Evolutionary conservation across 1,140 invertebrate genomes (phyloP).

Genomic region (Anadara kagoshimensis): DNA sequence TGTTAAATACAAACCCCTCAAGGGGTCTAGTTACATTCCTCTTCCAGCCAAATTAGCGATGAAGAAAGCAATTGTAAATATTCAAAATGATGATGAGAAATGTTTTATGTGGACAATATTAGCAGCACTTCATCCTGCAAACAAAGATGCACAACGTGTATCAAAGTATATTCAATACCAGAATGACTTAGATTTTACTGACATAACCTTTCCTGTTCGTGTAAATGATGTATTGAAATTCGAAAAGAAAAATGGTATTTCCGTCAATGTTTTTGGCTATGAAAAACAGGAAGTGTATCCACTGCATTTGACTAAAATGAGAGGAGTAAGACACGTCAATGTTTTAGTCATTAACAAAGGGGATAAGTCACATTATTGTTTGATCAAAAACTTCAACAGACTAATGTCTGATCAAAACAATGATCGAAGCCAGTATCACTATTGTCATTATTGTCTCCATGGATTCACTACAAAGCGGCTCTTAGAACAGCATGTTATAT

Average conservation of each 20-base stretch:
- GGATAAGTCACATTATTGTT: constrained; percentile 19
- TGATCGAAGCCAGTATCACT: neutral
- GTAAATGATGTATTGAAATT: constrained; percentile 25
- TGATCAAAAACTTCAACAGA: constrained; percentile 23
- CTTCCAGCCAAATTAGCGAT: constrained; percentile 18
- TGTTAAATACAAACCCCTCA: constrained; percentile 14
- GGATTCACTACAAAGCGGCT: constrained; percentile 21
- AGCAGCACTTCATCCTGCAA: constrained; percentile 7
- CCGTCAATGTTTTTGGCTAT: constrained; percentile 26
- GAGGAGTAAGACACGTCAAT: constrained; percentile 6
- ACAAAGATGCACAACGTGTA: neutral
- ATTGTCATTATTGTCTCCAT: constrained; percentile 33
- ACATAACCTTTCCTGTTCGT: constrained; percentile 18
- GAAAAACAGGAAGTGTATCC: constrained; percentile 16
- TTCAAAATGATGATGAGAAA: constrained; percentile 30
- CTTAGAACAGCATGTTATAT: constrained; percentile 3
- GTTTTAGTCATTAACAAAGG: constrained; percentile 25
- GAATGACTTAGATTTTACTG: constrained; percentile 14
- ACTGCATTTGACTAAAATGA: constrained; percentile 11
- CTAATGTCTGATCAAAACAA: neutral
- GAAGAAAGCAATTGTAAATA: constrained; percentile 32
- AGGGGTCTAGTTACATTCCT: constrained; percentile 26
- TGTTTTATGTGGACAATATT: constrained; percentile 31
- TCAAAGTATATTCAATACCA: neutral
- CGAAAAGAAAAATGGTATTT: constrained; percentile 27